Base-by-base conservation (phyloP, 2,797 vertebrate species). In the Mergus octosetaceus region DNA sequence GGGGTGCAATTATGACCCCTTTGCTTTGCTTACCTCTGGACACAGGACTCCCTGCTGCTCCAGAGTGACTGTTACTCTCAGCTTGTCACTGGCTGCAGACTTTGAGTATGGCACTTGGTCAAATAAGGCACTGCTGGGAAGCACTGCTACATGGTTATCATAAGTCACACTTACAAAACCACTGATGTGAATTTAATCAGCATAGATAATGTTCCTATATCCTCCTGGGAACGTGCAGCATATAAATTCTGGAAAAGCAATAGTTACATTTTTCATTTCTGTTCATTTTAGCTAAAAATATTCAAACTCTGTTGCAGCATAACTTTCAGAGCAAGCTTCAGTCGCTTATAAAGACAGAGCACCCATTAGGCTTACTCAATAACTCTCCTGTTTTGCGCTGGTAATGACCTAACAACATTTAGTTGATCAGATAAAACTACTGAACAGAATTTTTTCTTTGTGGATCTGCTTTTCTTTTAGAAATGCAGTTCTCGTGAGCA, bases 301-400 rank as follows among this genome's bases (percentile, higher is more conserved):
- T 0, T 12, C 10, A 30, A 54, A 18, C 6, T 10, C 11, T 49
- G 49, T 32, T 51, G 21, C 22, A 65, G 34, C 3, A 2, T 7
- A 28, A 19, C 36, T 68, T 51, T 5, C 36, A 65, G 39, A 51
- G 27, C 28, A 70, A 70, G 8, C 8, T 21, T 70, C 27, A 21
- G 5, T 56, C 13, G 4, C 30, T 45, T 34, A 19, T 24, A 22
- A 61, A 34, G 53, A 8, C 53, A 64, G 41, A 57, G 56, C n/a
- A 53, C 34, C 38, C 32, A 9, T 3, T 25, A 3, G 19, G 28
- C 28, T 73, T 27, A 20, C 15, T 8, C 0, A 0, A n/a, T 2
- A 69, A 13, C 24, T 18, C 36, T 39, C 41, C 54, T 28, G 12
- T 10, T 60, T 16, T 13, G 22, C 56, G 6, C 62, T 30, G 18